phyloP scores from a whole-genome alignment of 2,888 invertebrate genomes.

The Drosophila prostipennis region DNA sequence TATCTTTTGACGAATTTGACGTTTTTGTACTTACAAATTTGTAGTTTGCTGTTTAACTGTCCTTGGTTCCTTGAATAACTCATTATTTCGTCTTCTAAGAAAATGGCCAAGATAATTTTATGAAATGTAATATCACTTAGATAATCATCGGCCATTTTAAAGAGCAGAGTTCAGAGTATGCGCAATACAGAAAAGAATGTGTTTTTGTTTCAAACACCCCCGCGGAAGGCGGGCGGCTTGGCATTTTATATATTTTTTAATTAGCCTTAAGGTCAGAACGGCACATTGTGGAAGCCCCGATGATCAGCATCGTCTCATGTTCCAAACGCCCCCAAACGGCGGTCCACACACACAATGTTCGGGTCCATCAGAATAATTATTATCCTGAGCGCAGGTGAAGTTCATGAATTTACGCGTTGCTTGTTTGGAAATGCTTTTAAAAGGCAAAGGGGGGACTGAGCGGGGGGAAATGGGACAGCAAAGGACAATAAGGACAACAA shows the following conservation, averaged over 20 bases:
- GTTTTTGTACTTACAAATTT: no score
- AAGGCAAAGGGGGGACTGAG: slow-evolving; percentile 19
- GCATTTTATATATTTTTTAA: slow-evolving; percentile 29
- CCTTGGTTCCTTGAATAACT: neutral
- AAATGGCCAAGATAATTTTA: neutral
- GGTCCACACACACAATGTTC: slow-evolving; percentile 6
- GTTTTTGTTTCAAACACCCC: slow-evolving; percentile 3
- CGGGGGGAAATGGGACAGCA: slow-evolving; percentile 2
- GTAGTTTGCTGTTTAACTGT: no score
- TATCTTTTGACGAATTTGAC: no score
- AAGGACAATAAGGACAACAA: slow-evolving; percentile 42
- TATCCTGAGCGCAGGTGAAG: slow-evolving; percentile 45
- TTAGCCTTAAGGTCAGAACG: slow-evolving; percentile 40
- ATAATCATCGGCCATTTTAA: slow-evolving; percentile 2
- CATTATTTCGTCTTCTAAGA: neutral
- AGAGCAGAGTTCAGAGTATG: slow-evolving; percentile 18
- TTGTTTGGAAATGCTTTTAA: slow-evolving; percentile 63
- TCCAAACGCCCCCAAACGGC: slow-evolving; percentile 14
- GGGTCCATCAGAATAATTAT: slow-evolving; percentile 52
- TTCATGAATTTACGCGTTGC: slow-evolving; percentile 62
- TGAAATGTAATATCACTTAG: slow-evolving; percentile 1
- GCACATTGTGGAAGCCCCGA: slow-evolving; percentile 5
- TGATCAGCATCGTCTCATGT: slow-evolving; percentile 37
- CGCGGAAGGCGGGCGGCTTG: neutral
- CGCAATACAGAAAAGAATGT: neutral